Evolutionary conservation across 2,113 vertebrate species (phyloP).

Genomic region (Tychaedon coryphoeus): DNA sequence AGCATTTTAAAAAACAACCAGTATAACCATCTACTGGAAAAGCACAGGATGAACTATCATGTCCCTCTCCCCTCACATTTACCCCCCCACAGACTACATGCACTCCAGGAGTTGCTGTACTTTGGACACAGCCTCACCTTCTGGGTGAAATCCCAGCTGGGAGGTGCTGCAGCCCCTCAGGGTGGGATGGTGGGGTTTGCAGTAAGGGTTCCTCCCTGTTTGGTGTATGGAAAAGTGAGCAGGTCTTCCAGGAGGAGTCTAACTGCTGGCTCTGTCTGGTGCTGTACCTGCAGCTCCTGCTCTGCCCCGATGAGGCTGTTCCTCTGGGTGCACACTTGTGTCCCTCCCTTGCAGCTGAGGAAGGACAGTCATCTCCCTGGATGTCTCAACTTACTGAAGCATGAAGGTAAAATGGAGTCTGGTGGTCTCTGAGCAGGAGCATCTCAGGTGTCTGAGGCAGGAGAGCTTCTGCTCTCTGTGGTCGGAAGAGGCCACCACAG

Average conservation of each 20-base stretch:
- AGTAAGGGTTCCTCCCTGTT: neutral
- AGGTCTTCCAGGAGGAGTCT: neutral
- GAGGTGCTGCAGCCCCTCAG: neutral
- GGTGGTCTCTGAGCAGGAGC: neutral
- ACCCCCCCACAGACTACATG: rapidly evolving
- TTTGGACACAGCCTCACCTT: neutral
- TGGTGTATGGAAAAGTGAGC: neutral
- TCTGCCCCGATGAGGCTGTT: rapidly evolving
- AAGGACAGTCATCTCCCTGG: neutral
- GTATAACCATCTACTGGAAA: neutral
- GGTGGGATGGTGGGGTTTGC: neutral
- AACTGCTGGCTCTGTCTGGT: neutral
- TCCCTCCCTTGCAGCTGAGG: neutral
- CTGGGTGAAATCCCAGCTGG: neutral
- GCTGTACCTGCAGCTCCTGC: neutral
- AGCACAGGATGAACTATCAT: neutral
- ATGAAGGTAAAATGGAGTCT: neutral
- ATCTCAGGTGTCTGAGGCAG: neutral
- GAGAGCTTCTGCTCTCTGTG: neutral
- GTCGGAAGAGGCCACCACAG: neutral
- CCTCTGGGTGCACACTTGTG: rapidly evolving
- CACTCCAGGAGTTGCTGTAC: neutral
- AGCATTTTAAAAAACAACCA: neutral
- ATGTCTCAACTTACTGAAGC: neutral
- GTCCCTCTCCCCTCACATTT: neutral